Percentiles rank a stretch among this genome's conserved stretches.
Evolutionary conservation across 2,113 vertebrate species (phyloP).

Genomic region (Dolichallabes microphthalmus): DNA sequence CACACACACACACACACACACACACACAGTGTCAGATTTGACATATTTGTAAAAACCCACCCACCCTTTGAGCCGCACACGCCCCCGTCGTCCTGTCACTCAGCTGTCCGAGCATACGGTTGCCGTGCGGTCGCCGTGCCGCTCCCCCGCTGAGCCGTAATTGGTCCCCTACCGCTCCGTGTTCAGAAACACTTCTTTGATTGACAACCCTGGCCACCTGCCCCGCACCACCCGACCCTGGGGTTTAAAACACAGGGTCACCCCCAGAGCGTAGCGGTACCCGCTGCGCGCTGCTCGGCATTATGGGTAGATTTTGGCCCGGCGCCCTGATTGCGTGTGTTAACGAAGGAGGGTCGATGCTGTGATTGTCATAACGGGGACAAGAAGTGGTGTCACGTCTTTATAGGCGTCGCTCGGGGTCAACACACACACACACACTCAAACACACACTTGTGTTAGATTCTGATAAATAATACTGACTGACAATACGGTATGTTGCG

Average conservation of each 20-base stretch:
- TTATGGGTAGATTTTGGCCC: conserved; percentile 36
- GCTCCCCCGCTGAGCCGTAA: conserved; percentile 57
- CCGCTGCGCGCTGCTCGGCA: conserved; percentile 32
- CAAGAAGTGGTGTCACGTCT: conserved; percentile 25
- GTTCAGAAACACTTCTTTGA: conserved; percentile 37
- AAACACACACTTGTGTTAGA: not conserved
- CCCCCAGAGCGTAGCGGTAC: conserved; percentile 6
- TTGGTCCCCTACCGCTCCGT: conserved; percentile 51
- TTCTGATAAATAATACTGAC: not conserved
- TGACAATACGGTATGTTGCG: not conserved
- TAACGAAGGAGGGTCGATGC: not conserved
- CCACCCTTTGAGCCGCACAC: conserved; percentile 33
- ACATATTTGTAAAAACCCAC: conserved; percentile 29
- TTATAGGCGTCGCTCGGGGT: conserved; percentile 18
- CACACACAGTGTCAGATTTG: conserved; percentile 48
- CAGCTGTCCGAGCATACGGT: conserved; percentile 50
- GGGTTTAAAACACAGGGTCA: conserved; percentile 23
- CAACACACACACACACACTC: not conserved
- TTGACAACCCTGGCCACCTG: conserved; percentile 57
- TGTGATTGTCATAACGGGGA: not conserved
- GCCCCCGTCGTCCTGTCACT: conserved; percentile 43
- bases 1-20: no score
- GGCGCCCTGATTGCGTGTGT: conserved; percentile 28
- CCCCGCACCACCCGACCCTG: conserved; percentile 33
- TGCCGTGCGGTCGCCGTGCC: conserved; percentile 46